Evolutionary conservation across 64 coral and sea anemone species (phyloP).

Genomic region (Porites australiensis): DNA sequence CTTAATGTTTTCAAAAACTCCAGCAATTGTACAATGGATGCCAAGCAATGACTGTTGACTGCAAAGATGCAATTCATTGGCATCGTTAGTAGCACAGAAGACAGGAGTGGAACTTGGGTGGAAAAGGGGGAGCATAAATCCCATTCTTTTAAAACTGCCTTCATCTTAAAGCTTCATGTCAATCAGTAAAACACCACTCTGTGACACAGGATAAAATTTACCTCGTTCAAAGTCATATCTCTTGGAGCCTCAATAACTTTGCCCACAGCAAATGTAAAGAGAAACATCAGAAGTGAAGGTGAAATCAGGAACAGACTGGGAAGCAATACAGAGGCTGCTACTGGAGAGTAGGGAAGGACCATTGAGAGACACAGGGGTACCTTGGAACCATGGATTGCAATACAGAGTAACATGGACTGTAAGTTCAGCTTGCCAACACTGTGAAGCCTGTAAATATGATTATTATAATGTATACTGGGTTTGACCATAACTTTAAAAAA

Average conservation of each 20-base stretch:
- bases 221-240: slow-evolving; percentile 6
- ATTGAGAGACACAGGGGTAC: slow-evolving; percentile 24
- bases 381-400: slow-evolving; percentile 56
- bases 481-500: too few species aligned
- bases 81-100: too few species aligned
- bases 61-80: too few species aligned
- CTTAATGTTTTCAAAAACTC: too few species aligned
- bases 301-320: slow-evolving; percentile 15
- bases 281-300: slow-evolving; percentile 2
- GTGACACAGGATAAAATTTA: neutral
- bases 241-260: neutral
- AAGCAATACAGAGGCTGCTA: slow-evolving; percentile 6
- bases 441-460: slow-evolving; percentile 25
- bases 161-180: too few species aligned
- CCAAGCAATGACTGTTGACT: too few species aligned
- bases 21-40: too few species aligned
- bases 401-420: slow-evolving; percentile 52
- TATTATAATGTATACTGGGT: too few species aligned
- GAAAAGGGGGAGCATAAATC: too few species aligned
- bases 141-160: too few species aligned
- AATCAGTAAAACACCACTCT: too few species aligned
- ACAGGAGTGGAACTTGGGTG: too few species aligned
- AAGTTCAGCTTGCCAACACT: slow-evolving; percentile 36
- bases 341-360: neutral
- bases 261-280: slow-evolving; percentile 49